Conservation (phyloP, 2,113 vertebrate species). For the Aegypius monachus region DNA sequence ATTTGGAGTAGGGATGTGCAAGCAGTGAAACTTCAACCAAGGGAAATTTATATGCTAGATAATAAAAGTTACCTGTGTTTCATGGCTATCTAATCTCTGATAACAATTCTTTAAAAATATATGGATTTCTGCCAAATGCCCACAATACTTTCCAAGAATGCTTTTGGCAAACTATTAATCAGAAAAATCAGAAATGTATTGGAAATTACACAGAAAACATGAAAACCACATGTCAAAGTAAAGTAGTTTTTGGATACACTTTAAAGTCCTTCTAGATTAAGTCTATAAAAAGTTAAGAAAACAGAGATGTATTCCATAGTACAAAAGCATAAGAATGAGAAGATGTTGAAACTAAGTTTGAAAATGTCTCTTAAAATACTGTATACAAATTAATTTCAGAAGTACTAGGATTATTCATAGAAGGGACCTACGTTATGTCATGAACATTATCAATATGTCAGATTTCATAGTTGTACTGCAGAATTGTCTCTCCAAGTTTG, state of each 20-base stretch:
- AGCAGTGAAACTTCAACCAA: background rate
- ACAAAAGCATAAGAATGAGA: slow-evolving; percentile 30
- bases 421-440: background rate
- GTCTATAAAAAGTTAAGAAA: slow-evolving; percentile 57
- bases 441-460: background rate
- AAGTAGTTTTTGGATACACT: slow-evolving; percentile 51
- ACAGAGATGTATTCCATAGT: slow-evolving; percentile 26
- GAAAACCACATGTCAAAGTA: slow-evolving; percentile 54
- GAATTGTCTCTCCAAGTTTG: background rate
- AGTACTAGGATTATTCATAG: background rate
- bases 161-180: slow-evolving; percentile 21
- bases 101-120: slow-evolving; percentile 1
- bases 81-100: background rate
- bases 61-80: slow-evolving; percentile 53
- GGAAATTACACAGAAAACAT: slow-evolving; percentile 60
- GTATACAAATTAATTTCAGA: slow-evolving; percentile 23
- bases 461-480: slow-evolving; percentile 2
- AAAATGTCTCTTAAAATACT: slow-evolving; percentile 52
- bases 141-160: slow-evolving; percentile 23
- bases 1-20: slow-evolving; percentile 31
- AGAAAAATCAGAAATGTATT: slow-evolving; percentile 50
- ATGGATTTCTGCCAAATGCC: slow-evolving; percentile 19
- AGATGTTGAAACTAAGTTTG: slow-evolving; percentile 27
- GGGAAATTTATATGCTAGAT: slow-evolving; percentile 14
- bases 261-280: slow-evolving; percentile 59